These are phyloP conservation scores for Siniperca obscura DNA, from an alignment of 2,797 vertebrate species.

Conservation along the genomic window DNA sequence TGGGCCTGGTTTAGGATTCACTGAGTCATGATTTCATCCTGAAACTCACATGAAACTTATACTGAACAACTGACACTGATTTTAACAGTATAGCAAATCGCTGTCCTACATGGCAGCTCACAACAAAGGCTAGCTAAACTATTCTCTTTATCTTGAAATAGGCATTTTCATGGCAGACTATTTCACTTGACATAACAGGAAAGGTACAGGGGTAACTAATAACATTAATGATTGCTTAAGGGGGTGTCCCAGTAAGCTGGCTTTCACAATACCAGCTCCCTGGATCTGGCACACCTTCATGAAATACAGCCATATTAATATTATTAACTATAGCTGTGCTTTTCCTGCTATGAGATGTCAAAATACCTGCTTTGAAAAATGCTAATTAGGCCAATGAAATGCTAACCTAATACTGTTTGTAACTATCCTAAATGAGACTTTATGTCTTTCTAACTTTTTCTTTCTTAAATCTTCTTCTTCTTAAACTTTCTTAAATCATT, in stretches of 20 bases:
- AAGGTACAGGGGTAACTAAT: neutral
- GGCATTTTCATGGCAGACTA: neutral
- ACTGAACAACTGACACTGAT: neutral
- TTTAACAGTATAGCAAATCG: neutral
- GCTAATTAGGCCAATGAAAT: neutral
- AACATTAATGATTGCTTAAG: too few relatives aligned
- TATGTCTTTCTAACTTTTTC: neutral
- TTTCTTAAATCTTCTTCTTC: too few relatives aligned
- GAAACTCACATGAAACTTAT: neutral
- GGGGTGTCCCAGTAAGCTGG: accelerated
- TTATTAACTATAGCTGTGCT: neutral
- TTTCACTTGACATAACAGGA: neutral
- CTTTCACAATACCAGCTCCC: neutral
- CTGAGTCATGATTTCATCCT: neutral
- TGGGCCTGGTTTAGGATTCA: slow-evolving; percentile 3
- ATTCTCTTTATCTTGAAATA: neutral
- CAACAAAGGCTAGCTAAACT: neutral
- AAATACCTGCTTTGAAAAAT: neutral
- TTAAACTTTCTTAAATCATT: neutral
- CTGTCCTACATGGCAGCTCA: neutral
- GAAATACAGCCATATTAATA: neutral
- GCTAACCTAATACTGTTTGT: neutral
- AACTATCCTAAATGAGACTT: neutral
- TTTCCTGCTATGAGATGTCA: neutral
- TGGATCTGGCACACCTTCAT: neutral